Conservation (phyloP, 2,113 vertebrate species). For the Bubo blakistoni region DNA sequence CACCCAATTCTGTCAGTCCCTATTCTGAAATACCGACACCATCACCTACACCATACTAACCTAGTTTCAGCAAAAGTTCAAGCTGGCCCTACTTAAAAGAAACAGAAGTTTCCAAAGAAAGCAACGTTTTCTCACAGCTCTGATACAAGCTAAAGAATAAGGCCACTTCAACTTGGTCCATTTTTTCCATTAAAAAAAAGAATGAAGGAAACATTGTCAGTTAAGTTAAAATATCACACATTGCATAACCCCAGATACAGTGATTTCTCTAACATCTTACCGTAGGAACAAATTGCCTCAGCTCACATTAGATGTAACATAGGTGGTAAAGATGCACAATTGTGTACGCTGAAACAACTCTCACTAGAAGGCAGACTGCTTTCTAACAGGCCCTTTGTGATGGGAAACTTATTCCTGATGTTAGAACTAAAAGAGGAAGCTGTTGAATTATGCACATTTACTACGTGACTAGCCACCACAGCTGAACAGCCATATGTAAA, state of each 20-base stretch:
- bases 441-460: not conserved
- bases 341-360: not conserved
- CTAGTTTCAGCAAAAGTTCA: not conserved
- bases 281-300: not conserved
- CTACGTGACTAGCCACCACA: not conserved
- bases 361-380: not conserved
- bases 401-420: not conserved
- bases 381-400: not conserved
- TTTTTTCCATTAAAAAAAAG: not conserved
- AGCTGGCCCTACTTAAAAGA: not conserved
- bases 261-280: not conserved
- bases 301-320: not conserved
- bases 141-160: not conserved
- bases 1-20: not conserved
- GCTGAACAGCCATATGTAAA: not conserved
- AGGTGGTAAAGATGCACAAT: not conserved
- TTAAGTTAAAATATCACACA: not conserved
- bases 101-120: not conserved
- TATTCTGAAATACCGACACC: not conserved
- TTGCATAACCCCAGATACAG: not conserved
- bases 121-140: not conserved
- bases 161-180: slow-evolving; percentile 7
- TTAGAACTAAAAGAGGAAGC: not conserved
- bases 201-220: not conserved
- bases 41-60: not conserved